Percentiles rank a stretch among this genome's conserved stretches.
phyloP scores from a whole-genome alignment of 1,140 invertebrate species.

The Drosophila cardini region DNA sequence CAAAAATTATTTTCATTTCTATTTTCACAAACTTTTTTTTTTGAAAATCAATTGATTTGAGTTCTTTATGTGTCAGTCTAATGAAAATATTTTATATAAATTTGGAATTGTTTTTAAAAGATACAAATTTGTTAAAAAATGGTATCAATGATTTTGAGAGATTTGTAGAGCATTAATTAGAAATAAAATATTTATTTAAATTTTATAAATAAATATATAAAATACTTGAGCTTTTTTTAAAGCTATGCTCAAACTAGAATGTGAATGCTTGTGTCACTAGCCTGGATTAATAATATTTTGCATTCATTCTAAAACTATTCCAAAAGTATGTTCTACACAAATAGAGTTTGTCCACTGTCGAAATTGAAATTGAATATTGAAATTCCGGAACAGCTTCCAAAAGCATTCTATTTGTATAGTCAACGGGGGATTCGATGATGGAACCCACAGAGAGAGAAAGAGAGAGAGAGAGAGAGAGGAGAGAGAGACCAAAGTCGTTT shows the following conservation, averaged over 20 bases:
- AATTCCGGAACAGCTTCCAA: constrained; percentile 1
- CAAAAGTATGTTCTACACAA: background rate
- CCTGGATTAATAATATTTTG: background rate
- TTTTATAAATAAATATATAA: too few species aligned
- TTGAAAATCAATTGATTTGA: background rate
- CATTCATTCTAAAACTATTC: background rate
- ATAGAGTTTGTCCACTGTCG: background rate
- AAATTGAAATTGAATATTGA: constrained; percentile 5
- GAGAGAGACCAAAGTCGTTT: constrained; percentile 11
- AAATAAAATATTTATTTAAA: too few species aligned
- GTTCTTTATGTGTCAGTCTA: background rate
- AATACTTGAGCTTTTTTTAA: too few species aligned
- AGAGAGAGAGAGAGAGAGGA: too few species aligned
- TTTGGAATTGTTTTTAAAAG: background rate
- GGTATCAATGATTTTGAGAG: too few species aligned
- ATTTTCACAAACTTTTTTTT: constrained; percentile 18
- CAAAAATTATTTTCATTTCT: background rate
- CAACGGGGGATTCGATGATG: constrained; percentile 13
- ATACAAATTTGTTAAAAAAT: too few species aligned
- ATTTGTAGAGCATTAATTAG: too few species aligned
- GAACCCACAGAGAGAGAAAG: background rate
- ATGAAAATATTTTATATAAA: background rate
- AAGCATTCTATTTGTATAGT: constrained; percentile 4
- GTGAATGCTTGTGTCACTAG: too few species aligned
- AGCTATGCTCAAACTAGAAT: too few species aligned